Percentiles rank a stretch among this genome's conserved stretches.
phyloP scores from a whole-genome alignment of 2,797 vertebrate genomes.

The Phyllotis vaccarum region DNA sequence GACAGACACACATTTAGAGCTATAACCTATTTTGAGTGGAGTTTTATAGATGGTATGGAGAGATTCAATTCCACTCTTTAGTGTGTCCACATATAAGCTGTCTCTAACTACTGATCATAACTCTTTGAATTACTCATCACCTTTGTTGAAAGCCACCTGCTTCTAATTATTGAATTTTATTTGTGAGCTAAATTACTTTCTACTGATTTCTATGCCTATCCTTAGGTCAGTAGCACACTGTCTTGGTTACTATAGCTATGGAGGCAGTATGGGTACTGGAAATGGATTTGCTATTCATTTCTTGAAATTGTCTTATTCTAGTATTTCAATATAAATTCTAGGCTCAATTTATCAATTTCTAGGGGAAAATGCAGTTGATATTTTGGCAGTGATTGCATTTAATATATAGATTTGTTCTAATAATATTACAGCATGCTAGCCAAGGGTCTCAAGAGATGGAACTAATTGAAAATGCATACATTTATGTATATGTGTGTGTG shows the following conservation, averaged over 20 bases:
- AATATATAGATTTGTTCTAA: neutral
- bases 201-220: neutral
- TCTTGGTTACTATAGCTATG: neutral
- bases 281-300: neutral
- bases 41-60: neutral
- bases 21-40: neutral
- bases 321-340: neutral
- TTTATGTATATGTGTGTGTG: no score
- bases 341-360: neutral
- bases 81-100: neutral
- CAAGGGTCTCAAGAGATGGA: no score
- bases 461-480: neutral
- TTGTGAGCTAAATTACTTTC: neutral
- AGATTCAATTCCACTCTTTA: neutral
- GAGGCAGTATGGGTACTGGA: neutral
- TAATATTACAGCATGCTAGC: neutral
- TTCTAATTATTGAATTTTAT: neutral
- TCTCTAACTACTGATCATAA: neutral
- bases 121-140: neutral
- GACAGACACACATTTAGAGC: neutral
- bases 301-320: neutral
- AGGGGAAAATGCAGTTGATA: neutral
- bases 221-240: neutral
- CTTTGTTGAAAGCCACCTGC: constrained; percentile 13
- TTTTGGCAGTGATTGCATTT: neutral